phyloP scores from a whole-genome alignment of 2,888 invertebrate genomes.

The Gastrophysa polygoni region DNA sequence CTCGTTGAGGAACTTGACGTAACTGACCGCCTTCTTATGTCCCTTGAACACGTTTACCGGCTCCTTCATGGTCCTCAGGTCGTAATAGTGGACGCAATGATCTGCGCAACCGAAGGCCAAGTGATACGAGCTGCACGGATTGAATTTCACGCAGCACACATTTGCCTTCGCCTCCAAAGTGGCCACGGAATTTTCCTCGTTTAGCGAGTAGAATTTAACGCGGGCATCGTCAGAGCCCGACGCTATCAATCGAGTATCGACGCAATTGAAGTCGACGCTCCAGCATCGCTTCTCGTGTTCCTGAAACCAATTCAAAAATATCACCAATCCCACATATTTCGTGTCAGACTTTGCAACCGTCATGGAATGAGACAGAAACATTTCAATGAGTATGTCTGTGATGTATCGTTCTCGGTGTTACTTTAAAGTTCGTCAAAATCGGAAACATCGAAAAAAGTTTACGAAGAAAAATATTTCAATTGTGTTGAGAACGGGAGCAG shows the following conservation, averaged over 20 bases:
- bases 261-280: conserved; percentile 94
- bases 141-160: conserved; percentile 94
- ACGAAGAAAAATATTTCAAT: no score
- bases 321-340: no score
- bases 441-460: no score
- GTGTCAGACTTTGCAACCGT: no score
- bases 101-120: conserved; percentile 96
- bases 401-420: no score
- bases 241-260: conserved; percentile 87
- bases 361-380: no score
- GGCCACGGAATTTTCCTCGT: conserved; percentile 83
- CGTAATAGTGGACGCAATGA: conserved; percentile 96
- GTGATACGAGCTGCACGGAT: conserved; percentile 83
- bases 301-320: not conserved
- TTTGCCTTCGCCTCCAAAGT: conserved; percentile 93
- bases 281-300: conserved; percentile 96
- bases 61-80: conserved; percentile 81
- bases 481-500: no score
- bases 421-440: no score
- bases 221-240: conserved; percentile 92
- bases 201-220: conserved; percentile 92
- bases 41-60: conserved; percentile 82
- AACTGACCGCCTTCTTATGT: conserved; percentile 92
- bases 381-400: no score
- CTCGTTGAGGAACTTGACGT: conserved; percentile 84